Evolutionary conservation across 2,113 vertebrate genomes (phyloP), one percentile per base, ranked within the genome.

Genomic region (Upupa epops): DNA sequence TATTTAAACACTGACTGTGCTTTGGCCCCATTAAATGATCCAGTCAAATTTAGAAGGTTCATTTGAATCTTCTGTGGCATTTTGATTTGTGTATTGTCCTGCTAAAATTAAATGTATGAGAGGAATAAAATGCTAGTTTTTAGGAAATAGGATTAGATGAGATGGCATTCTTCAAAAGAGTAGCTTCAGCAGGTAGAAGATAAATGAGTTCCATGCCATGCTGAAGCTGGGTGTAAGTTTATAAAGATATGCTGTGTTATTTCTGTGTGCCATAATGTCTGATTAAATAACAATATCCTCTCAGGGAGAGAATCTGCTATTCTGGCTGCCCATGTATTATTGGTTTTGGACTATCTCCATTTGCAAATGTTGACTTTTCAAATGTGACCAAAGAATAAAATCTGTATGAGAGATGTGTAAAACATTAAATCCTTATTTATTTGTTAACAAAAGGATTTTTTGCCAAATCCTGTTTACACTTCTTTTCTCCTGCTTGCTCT

Each of bases 331-430:
- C 52, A 72, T 92, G 80, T 95, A 68, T 95, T 97, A 87, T 80
- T 96, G 61, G 89, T 48, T 96, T 97, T 97, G 95, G 94, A 96
- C 74, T 88, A 52, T 85, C 73, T 97, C 96, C 91, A 93, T 96
- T 88, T 95, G 83, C 93, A 96, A 97, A 95, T 96, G 93, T 97
- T 97, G 96, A 96, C 94, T 97, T 97, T 97, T 97, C 80, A 69
- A 96, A 92, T 96, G 87, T 95, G 92, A 96, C 88, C 79, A 95
- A 82, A 89, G 92, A 95, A 83, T 93, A 72, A 93, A 95, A 93
- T 96, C 84, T 86, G 80, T 92, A 82, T 93, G 90, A 97, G 90
- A 85, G 80, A 92, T 10, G 25, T 90, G 77, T 93, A 92, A 96
- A 97, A 96, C 77, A 93, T 94, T 94, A 96, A 96, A 95, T 97